Percentiles rank a stretch among this genome's conserved stretches.
These are phyloP conservation scores for Cercopithecus mona DNA, from an alignment of 2,113 vertebrate genomes.

Conservation along the genomic window DNA sequence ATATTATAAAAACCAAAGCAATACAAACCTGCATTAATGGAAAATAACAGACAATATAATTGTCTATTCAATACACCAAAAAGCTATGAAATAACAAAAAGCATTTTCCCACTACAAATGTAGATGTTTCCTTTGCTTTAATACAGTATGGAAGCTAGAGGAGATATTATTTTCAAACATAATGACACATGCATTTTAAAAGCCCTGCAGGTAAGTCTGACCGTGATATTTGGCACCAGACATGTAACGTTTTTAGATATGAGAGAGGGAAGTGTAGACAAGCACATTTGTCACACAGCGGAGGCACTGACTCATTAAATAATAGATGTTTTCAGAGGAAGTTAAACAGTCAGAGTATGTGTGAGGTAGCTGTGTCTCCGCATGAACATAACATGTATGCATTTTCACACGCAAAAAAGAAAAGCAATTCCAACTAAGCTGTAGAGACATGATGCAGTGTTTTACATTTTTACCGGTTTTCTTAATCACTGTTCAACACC, in stretches of 20 bases:
- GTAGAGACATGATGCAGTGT: not conserved
- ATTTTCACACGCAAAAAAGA: not conserved
- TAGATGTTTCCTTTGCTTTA: not conserved
- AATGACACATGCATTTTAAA: not conserved
- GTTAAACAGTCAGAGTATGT: not conserved
- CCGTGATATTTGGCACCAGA: not conserved
- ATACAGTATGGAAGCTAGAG: not conserved
- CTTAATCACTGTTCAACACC: not conserved
- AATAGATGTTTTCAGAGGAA: conserved; percentile 1
- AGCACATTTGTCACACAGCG: not conserved
- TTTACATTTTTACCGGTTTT: not conserved
- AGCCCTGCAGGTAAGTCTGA: not conserved
- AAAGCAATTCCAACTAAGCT: not conserved
- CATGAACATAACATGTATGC: not conserved
- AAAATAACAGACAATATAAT: conserved; percentile 5
- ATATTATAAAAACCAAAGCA: conserved; percentile 15
- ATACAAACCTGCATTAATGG: not conserved
- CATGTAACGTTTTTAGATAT: not conserved
- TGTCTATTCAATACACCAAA: conserved; percentile 13
- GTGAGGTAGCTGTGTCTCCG: not conserved
- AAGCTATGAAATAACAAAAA: conserved; percentile 24
- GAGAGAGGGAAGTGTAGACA: not conserved
- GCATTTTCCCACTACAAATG: not conserved
- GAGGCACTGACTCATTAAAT: conserved; percentile 5
- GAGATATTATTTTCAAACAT: not conserved